Conservation (phyloP, 2,113 vertebrate genomes). For the Corvus cornix region DNA sequence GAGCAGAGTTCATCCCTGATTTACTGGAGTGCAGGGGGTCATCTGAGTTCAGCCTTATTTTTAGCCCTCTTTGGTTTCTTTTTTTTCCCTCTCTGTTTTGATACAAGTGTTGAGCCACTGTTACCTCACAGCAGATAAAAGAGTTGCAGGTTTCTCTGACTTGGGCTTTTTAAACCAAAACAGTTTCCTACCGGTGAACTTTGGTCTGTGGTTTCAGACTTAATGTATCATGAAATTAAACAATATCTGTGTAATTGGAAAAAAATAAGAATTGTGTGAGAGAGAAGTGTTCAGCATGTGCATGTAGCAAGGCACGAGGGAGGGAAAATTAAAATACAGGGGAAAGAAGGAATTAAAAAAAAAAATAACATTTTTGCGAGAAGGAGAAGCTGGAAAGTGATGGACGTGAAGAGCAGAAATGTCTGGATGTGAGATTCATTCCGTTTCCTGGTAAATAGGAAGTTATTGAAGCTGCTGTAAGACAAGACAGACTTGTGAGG, state of each 20-base stretch:
- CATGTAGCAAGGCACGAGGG: not conserved
- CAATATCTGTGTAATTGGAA: not conserved
- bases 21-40: constrained; percentile 30
- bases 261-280: not conserved
- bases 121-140: not conserved
- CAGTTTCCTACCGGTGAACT: not conserved
- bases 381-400: not conserved
- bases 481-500: not conserved
- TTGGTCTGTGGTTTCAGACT: not conserved
- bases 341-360: not conserved
- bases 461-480: not conserved
- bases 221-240: not conserved
- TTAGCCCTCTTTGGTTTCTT: constrained; percentile 25
- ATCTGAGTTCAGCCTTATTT: constrained; percentile 55
- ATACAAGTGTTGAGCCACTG: not conserved
- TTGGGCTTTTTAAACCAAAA: not conserved
- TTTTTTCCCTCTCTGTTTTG: not conserved
- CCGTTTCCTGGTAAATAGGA: not conserved
- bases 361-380: not conserved
- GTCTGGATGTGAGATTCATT: not conserved
- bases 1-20: constrained; percentile 37
- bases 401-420: not conserved
- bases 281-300: not conserved
- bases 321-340: not conserved
- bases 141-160: not conserved